Conservation (phyloP, 1,140 invertebrate genomes). For the Drosophila mayri region DNA sequence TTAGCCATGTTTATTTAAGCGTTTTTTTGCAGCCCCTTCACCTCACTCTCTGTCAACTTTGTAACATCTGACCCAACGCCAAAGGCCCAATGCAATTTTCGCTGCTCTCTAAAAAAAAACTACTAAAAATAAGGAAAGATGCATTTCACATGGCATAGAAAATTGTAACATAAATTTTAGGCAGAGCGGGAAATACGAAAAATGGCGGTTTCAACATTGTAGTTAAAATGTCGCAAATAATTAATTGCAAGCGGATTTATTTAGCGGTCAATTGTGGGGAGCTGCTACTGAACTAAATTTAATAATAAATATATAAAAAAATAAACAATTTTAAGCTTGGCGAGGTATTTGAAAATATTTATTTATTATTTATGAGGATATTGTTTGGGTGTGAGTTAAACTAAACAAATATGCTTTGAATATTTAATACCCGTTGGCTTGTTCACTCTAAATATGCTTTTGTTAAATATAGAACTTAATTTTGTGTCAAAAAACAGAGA, state of each 20-base stretch:
- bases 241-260: slow-evolving; percentile 63
- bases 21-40: slow-evolving; percentile 20
- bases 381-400: not conserved
- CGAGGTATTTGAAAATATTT: not conserved
- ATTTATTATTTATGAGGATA: slow-evolving; percentile 6
- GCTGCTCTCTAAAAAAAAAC: slow-evolving; percentile 22
- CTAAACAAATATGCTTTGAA: slow-evolving; percentile 7
- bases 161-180: slow-evolving; percentile 68
- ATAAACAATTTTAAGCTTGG: not conserved
- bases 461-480: not conserved
- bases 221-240: slow-evolving; percentile 68
- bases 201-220: slow-evolving; percentile 51
- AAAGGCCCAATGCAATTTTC: slow-evolving; percentile 69
- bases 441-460: not conserved
- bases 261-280: slow-evolving; percentile 23
- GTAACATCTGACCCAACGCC: slow-evolving; percentile 42
- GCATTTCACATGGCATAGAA: slow-evolving; percentile 63
- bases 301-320: slow-evolving; percentile 21
- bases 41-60: slow-evolving; percentile 46
- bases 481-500: not conserved
- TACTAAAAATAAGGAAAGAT: slow-evolving; percentile 12
- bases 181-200: slow-evolving; percentile 9
- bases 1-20: slow-evolving; percentile 43
- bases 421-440: slow-evolving; percentile 3
- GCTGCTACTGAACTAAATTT: slow-evolving; percentile 1